Conservation (phyloP, 2,797 vertebrate genomes). For the Cirrhinus molitorella region DNA sequence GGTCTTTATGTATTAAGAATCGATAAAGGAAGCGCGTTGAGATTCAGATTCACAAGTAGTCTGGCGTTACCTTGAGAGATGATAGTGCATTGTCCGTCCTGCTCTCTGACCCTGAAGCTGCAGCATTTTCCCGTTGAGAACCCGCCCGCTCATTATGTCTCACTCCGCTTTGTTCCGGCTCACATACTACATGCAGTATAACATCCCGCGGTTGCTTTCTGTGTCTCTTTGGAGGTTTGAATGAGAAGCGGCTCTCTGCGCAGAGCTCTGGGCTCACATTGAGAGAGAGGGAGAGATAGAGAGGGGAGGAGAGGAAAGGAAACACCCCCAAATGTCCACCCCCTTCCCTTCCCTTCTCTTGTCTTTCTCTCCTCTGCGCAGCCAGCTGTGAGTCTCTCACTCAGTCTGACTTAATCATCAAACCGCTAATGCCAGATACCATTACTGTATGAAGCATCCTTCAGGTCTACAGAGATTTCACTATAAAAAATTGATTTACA, state of each 20-base stretch:
- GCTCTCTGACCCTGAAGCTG: conserved; percentile 79
- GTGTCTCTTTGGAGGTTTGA: conserved; percentile 28
- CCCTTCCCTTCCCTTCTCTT: conserved; percentile 55
- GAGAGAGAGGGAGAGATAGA: conserved; percentile 58
- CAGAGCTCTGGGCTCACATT: conserved; percentile 56
- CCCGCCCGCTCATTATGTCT: conserved; percentile 79
- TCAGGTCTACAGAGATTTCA: neutral
- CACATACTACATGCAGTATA: conserved; percentile 66
- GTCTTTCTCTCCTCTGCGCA: conserved; percentile 70
- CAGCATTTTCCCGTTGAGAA: conserved; percentile 82
- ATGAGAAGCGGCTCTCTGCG: conserved; percentile 54
- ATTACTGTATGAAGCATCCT: neutral
- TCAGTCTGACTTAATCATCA: conserved; percentile 62
- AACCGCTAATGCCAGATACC: neutral
- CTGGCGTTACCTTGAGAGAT: conserved; percentile 78
- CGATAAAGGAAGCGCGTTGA: neutral
- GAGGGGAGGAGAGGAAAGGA: conserved; percentile 68
- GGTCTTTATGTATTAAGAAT: neutral
- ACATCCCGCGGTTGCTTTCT: conserved; percentile 26
- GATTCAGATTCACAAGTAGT: neutral
- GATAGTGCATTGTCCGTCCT: conserved; percentile 81
- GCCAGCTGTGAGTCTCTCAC: conserved; percentile 75
- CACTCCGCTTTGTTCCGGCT: conserved; percentile 70
- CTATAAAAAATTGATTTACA: neutral
- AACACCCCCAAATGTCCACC: conserved; percentile 79